Conservation (phyloP, 2,888 invertebrate species). For the Nebria salina region DNA sequence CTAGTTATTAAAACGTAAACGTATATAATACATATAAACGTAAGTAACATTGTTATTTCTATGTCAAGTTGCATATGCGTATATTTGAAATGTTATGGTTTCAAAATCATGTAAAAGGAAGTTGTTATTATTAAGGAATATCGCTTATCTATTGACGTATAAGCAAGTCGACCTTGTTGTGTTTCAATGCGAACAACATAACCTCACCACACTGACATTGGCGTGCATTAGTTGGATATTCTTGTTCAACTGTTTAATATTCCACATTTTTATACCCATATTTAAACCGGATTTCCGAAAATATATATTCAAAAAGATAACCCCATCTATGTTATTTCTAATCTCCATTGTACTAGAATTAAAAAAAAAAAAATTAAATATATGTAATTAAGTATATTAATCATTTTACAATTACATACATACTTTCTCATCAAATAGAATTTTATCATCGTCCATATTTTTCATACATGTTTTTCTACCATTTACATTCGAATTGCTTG, state of each 20-base stretch:
- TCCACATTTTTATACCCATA: background rate
- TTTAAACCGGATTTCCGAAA: background rate
- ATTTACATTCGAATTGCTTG: too few species aligned
- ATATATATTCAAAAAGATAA: background rate
- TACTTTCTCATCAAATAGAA: too few species aligned
- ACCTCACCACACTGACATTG: slow-evolving; percentile 43
- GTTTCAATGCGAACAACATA: slow-evolving; percentile 36
- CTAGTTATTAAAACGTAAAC: slow-evolving; percentile 28
- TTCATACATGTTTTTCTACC: too few species aligned
- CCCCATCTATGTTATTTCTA: background rate
- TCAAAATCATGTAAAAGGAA: background rate
- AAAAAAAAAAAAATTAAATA: too few species aligned
- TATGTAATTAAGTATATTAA: too few species aligned
- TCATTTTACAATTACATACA: too few species aligned
- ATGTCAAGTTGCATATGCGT: background rate
- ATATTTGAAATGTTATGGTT: slow-evolving; percentile 11
- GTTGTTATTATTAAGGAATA: slow-evolving; percentile 15
- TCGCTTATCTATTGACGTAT: slow-evolving; percentile 28
- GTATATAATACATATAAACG: slow-evolving; percentile 15
- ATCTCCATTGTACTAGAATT: background rate
- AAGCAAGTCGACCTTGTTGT: slow-evolving; percentile 40
- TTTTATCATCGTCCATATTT: too few species aligned
- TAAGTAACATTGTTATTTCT: slow-evolving; percentile 19
- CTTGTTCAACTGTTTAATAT: slow-evolving; percentile 8
- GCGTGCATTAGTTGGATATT: background rate